A percentile compares a stretch with the other conserved stretches of the same genome.
phyloP scores from a whole-genome alignment of 2,888 invertebrate species.

The Epinotia bilunana region DNA sequence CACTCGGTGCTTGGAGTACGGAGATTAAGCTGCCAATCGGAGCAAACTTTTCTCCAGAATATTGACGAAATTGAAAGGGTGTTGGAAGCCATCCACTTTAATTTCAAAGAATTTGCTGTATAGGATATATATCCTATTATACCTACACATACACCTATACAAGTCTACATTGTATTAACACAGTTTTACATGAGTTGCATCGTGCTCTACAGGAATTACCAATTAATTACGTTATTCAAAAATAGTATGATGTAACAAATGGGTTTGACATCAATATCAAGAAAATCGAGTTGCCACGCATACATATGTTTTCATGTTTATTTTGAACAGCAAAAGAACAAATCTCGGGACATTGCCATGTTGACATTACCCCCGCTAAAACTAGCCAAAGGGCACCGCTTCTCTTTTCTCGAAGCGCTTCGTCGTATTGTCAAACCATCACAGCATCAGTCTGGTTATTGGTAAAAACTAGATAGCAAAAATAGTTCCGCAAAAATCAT shows the following conservation, averaged over 20 bases:
- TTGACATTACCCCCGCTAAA: too few species aligned
- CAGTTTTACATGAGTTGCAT: not conserved
- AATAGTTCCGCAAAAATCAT: not conserved
- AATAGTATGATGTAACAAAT: too few species aligned
- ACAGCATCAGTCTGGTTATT: too few species aligned
- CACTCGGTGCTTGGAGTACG: not conserved
- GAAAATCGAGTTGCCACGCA: too few species aligned
- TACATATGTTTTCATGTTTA: too few species aligned
- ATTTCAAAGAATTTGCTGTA: not conserved
- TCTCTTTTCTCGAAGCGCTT: too few species aligned
- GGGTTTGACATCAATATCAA: too few species aligned
- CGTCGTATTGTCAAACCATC: too few species aligned
- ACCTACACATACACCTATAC: not conserved
- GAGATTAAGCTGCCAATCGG: constrained; percentile 13
- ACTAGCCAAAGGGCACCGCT: too few species aligned
- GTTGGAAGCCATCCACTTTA: not conserved
- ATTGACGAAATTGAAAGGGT: constrained; percentile 18
- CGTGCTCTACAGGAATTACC: not conserved
- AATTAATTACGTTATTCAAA: not conserved
- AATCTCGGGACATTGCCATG: too few species aligned
- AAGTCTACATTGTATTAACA: not conserved
- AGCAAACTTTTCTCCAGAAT: constrained; percentile 3
- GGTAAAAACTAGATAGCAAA: too few species aligned
- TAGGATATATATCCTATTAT: not conserved
- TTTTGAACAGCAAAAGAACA: too few species aligned